Evolutionary conservation across 2,113 vertebrate species (phyloP).

Genomic region (Colius striatus): DNA sequence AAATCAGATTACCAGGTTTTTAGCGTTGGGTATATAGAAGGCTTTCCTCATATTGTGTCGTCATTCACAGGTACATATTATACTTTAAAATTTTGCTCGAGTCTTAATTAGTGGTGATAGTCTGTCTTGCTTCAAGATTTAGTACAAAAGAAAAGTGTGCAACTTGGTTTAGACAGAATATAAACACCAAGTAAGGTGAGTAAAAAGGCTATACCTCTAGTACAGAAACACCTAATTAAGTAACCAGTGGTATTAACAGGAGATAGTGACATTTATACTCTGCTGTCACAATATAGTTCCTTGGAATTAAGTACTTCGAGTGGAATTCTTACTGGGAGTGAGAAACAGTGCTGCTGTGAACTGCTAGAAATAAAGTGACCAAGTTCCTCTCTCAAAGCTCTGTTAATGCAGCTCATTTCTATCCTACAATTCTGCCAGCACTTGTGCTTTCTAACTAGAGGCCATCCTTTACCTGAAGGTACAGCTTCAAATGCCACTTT

Average conservation of each 20-base stretch:
- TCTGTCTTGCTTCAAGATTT: constrained; percentile 17
- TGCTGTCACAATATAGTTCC: background rate
- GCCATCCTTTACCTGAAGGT: background rate
- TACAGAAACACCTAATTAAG: background rate
- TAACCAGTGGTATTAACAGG: background rate
- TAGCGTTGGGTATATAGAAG: constrained; percentile 18
- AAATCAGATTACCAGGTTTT: background rate
- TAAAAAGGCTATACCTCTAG: background rate
- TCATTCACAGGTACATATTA: constrained; percentile 19
- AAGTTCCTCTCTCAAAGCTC: background rate
- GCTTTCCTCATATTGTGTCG: background rate
- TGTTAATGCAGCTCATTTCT: background rate
- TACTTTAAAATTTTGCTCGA: background rate
- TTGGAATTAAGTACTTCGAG: background rate
- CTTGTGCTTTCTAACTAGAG: background rate
- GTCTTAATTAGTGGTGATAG: background rate
- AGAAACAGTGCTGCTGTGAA: background rate
- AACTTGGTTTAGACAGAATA: constrained; percentile 17
- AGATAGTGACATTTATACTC: background rate
- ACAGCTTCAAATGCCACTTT: background rate
- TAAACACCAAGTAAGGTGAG: background rate
- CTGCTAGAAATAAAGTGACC: background rate
- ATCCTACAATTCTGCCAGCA: background rate
- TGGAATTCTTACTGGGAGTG: background rate
- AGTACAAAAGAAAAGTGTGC: constrained; percentile 17